Base-by-base conservation (phyloP, 2,888 invertebrate species). In the Phengaris arion region DNA sequence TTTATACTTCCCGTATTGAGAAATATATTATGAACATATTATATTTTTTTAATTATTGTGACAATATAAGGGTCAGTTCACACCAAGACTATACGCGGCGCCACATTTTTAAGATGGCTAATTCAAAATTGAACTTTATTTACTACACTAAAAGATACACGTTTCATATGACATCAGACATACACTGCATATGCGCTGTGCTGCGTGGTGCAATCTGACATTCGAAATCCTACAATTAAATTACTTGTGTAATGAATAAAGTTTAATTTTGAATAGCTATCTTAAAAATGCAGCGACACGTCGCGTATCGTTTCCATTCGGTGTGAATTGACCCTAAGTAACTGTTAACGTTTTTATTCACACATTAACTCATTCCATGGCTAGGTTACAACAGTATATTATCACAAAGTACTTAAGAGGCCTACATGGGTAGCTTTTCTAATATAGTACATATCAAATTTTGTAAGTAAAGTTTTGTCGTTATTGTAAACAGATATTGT, bases 371-470 rank as follows among this genome's bases (percentile, higher is more conserved):
- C n/a, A 69, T n/a, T 48, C 22, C 46, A 15, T 70, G 15, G 15
- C 12, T 70, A 70, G 51, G 51, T 15, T 70, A 15, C 51, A 69
- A 45, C 46, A 68, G 52, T 22, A 48, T 72, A 72, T 72, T 72
- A 35, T 72, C 52, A 6, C 52, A 13, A 69, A 72, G n/a, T 52
- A 54, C 15, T 22, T 54, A 22, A 51, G 35, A 52, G 72, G 72
- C 72, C 72, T 72, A 64, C 64, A 72, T 72, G n/a, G 51, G 52
- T 72, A 72, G 51, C 70, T 72, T 72, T 64, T 52, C 15, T 52
- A 72, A 54, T 35, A 52, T 72, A 22, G 13, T 72, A 54, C 72
- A 72, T 72, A 72, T 72, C 72, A 72, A 54, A 13, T 72, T 72
- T 54, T 72, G 72, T 72, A 35, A 72, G 22, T 72, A n/a, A 72